These are phyloP conservation scores for Silurus lanzhouensis DNA, from an alignment of 2,797 vertebrate genomes.

Conservation along the genomic window DNA sequence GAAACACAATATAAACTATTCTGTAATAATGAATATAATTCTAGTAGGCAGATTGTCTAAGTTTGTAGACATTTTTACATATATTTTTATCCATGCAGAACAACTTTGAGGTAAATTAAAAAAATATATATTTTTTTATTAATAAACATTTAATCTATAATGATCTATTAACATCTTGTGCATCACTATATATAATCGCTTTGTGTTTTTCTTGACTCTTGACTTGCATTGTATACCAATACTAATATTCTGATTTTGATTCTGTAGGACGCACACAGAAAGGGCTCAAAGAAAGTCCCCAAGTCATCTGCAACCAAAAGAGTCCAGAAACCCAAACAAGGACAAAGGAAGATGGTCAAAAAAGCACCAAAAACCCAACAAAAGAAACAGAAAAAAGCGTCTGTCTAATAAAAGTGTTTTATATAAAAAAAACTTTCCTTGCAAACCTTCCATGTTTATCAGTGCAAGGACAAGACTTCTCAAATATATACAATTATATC, in stretches of 20 bases:
- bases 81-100: too few relatives aligned
- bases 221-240: too few relatives aligned
- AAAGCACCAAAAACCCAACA: slow-evolving; percentile 53
- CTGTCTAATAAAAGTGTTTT: background rate
- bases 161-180: too few relatives aligned
- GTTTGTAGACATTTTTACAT: background rate
- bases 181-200: background rate
- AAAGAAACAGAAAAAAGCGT: slow-evolving; percentile 60
- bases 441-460: background rate
- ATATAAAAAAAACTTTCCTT: background rate
- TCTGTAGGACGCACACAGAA: slow-evolving; percentile 55
- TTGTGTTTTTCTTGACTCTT: background rate
- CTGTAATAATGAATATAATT: background rate
- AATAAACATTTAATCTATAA: too few relatives aligned
- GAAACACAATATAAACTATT: background rate
- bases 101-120: too few relatives aligned
- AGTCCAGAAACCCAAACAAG: slow-evolving; percentile 42
- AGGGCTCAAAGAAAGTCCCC: slow-evolving; percentile 58
- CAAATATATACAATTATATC: background rate
- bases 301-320: slow-evolving; percentile 54
- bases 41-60: background rate
- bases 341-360: slow-evolving; percentile 57
- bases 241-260: background rate
- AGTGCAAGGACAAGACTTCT: background rate
- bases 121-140: too few relatives aligned